Conservation (phyloP, 2,113 vertebrate species). For the Pteruthius melanotis region DNA sequence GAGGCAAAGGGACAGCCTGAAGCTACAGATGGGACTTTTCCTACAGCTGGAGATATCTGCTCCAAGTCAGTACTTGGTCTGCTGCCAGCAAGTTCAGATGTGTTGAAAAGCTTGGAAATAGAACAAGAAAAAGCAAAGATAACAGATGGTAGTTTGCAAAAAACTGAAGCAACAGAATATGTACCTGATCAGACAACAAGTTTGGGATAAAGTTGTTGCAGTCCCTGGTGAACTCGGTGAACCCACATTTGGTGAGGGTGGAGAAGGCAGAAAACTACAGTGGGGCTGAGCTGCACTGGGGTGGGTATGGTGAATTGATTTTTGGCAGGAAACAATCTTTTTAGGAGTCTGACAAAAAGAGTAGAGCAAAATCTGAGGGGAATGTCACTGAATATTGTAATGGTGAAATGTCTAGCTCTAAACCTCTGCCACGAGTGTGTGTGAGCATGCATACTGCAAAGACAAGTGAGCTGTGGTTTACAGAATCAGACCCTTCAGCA, state of each 20-base stretch:
- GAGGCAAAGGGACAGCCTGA: slow-evolving; percentile 16
- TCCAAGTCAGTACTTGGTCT: slow-evolving; percentile 19
- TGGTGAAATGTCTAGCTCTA: neutral
- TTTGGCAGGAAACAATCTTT: neutral
- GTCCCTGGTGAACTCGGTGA: neutral
- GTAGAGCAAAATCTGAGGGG: neutral
- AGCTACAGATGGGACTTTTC: neutral
- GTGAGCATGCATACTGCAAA: neutral
- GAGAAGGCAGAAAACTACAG: neutral
- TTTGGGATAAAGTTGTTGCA: neutral
- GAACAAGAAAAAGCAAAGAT: neutral
- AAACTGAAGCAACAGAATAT: slow-evolving; percentile 41
- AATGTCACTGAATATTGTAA: neutral
- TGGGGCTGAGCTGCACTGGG: neutral
- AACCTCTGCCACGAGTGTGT: neutral
- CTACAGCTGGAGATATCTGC: slow-evolving; percentile 16
- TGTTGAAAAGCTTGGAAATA: neutral
- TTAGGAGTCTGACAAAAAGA: neutral
- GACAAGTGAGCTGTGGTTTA: neutral
- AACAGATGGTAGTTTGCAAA: slow-evolving; percentile 50
- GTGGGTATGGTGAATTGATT: neutral
- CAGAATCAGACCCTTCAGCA: neutral
- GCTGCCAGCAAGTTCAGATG: slow-evolving; percentile 44
- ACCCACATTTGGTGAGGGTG: neutral
- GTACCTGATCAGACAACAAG: neutral